A percentile compares a stretch with the other conserved stretches of the same genome.
Evolutionary conservation across 2,888 invertebrate species (phyloP).

Genomic region (Leptopilina myrica): DNA sequence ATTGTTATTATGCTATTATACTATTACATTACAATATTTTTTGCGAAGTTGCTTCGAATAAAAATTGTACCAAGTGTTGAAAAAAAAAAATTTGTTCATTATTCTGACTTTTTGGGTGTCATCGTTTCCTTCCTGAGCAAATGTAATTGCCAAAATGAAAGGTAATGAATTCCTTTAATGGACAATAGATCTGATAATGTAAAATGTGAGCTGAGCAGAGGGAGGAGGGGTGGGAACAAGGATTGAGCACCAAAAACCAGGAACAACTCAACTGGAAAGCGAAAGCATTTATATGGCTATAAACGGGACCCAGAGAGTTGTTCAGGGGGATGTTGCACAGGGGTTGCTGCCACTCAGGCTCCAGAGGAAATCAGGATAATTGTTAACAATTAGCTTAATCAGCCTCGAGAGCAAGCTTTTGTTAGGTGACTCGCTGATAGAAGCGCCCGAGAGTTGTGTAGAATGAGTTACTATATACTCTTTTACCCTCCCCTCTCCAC

Average conservation of each 20-base stretch:
- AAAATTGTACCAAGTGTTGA: background rate
- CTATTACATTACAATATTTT: no score
- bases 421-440: slow-evolving; percentile 65
- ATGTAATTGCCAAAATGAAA: slow-evolving; percentile 43
- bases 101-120: slow-evolving; percentile 22
- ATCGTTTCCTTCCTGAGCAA: background rate
- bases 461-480: background rate
- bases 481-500: background rate
- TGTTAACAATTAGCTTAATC: slow-evolving; percentile 77
- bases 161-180: slow-evolving; percentile 48
- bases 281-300: slow-evolving; percentile 66
- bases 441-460: slow-evolving; percentile 49
- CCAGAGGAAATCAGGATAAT: slow-evolving; percentile 75
- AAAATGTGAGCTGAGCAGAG: background rate
- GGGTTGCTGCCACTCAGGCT: slow-evolving; percentile 68
- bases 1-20: no score
- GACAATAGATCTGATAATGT: slow-evolving; percentile 25
- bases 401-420: slow-evolving; percentile 75
- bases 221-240: slow-evolving; percentile 15
- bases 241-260: slow-evolving; percentile 61
- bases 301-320: slow-evolving; percentile 58
- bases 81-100: background rate
- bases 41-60: no score
- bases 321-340: slow-evolving; percentile 60
- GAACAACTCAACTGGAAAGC: slow-evolving; percentile 66